These are phyloP conservation scores for Neodiprion fabricii DNA, from an alignment of 1,140 invertebrate species.

Conservation along the genomic window DNA sequence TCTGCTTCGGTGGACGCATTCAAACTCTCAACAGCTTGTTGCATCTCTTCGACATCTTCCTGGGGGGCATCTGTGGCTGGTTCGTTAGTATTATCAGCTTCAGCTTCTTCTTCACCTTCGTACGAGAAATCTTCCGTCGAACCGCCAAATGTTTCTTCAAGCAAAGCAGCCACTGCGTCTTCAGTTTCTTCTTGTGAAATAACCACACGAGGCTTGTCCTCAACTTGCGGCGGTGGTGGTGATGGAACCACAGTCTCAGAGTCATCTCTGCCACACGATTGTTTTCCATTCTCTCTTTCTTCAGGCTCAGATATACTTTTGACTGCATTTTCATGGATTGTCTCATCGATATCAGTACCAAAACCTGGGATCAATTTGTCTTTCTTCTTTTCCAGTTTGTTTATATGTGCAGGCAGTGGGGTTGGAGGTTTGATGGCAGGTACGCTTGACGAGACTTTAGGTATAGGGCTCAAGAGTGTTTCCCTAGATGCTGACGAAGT, in stretches of 20 bases:
- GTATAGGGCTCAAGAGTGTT: slow-evolving; percentile 64
- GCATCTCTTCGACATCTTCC: slow-evolving; percentile 79
- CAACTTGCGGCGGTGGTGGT: slow-evolving; percentile 57
- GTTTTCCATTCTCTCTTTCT: slow-evolving; percentile 55
- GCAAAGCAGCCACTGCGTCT: slow-evolving; percentile 85
- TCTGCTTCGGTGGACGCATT: slow-evolving; percentile 67
- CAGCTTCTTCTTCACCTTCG: slow-evolving; percentile 58
- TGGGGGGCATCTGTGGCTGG: slow-evolving; percentile 63
- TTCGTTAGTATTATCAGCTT: slow-evolving; percentile 48
- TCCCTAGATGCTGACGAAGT: slow-evolving; percentile 58
- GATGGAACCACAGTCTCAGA: slow-evolving; percentile 42
- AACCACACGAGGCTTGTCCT: slow-evolving; percentile 80
- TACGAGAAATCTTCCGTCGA: slow-evolving; percentile 64
- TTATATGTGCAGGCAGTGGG: slow-evolving; percentile 33
- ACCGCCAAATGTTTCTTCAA: slow-evolving; percentile 82
- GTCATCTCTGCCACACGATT: slow-evolving; percentile 50
- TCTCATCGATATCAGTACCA: slow-evolving; percentile 71
- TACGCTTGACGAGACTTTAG: slow-evolving; percentile 60
- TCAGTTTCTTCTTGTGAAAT: slow-evolving; percentile 93
- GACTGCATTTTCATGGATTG: slow-evolving; percentile 80
- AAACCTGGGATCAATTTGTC: slow-evolving; percentile 76
- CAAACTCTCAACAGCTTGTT: slow-evolving; percentile 78
- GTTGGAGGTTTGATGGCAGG: slow-evolving; percentile 52
- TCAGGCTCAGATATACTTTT: slow-evolving; percentile 74
- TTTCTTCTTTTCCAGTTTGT: slow-evolving; percentile 61